A percentile compares a stretch with the other conserved stretches of the same genome.
Evolutionary conservation across 2,888 invertebrate species (phyloP).

Genomic region (Ligdia adustata): DNA sequence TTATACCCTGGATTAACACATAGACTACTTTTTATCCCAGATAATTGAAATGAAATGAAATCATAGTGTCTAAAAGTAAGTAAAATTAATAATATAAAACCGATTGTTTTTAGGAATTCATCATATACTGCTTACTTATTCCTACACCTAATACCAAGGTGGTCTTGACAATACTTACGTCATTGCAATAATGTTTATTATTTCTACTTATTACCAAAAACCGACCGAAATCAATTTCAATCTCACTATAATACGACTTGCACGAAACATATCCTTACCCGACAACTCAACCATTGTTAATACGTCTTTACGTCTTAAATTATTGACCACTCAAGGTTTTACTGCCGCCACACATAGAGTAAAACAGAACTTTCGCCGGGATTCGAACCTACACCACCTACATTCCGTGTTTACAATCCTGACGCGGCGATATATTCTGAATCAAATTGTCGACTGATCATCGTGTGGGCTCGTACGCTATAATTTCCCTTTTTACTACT

Average conservation of each 20-base stretch:
- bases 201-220: no score
- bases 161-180: no score
- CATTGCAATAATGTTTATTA: no score
- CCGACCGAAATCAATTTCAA: no score
- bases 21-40: no score
- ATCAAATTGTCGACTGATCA: slow-evolving; percentile 78
- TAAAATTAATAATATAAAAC: no score
- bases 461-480: slow-evolving; percentile 72
- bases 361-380: slow-evolving; percentile 61
- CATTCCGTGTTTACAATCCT: slow-evolving; percentile 68
- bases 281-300: slow-evolving; percentile 26
- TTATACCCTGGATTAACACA: no score
- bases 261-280: slow-evolving; percentile 10
- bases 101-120: no score
- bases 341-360: slow-evolving; percentile 57
- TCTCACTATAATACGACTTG: not conserved
- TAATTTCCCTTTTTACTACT: slow-evolving; percentile 25
- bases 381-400: slow-evolving; percentile 54
- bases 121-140: no score
- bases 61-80: no score
- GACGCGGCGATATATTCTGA: slow-evolving; percentile 70
- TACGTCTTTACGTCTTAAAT: slow-evolving; percentile 43
- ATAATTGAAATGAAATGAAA: no score
- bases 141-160: no score
- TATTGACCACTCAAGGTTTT: slow-evolving; percentile 49